Conservation (phyloP, 2,888 invertebrate genomes). For the Arctia plantaginis region DNA sequence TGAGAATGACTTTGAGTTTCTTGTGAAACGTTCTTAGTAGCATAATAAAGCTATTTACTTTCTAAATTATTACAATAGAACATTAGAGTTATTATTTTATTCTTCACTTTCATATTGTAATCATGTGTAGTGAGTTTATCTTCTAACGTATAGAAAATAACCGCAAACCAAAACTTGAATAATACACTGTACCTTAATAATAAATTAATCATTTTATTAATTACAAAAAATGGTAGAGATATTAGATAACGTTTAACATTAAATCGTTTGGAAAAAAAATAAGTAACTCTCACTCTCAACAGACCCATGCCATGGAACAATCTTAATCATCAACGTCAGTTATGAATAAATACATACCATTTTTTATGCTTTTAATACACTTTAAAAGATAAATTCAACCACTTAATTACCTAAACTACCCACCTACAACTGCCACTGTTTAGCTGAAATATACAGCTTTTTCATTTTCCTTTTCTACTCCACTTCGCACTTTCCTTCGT, state of each 20-base stretch:
- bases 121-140: background rate
- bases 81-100: background rate
- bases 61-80: background rate
- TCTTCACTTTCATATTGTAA: background rate
- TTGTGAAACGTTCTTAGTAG: background rate
- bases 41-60: background rate
- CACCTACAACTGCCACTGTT: background rate
- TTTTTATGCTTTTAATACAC: background rate
- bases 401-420: background rate
- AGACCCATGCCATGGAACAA: background rate
- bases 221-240: too few relatives aligned
- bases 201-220: too few relatives aligned
- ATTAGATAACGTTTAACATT: too few relatives aligned
- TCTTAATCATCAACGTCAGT: background rate
- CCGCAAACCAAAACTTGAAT: background rate
- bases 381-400: background rate
- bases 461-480: conserved; percentile 23
- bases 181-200: too few relatives aligned
- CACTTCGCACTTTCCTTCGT: conserved; percentile 20
- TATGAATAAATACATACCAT: background rate
- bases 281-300: too few relatives aligned
- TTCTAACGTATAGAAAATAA: background rate
- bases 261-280: background rate
- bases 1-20: background rate
- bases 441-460: conserved; percentile 26